Percentiles rank a stretch among this genome's conserved stretches.
These are phyloP conservation scores for Rhynchophorus ferrugineus DNA, from an alignment of 1,140 invertebrate species.

Conservation along the genomic window DNA sequence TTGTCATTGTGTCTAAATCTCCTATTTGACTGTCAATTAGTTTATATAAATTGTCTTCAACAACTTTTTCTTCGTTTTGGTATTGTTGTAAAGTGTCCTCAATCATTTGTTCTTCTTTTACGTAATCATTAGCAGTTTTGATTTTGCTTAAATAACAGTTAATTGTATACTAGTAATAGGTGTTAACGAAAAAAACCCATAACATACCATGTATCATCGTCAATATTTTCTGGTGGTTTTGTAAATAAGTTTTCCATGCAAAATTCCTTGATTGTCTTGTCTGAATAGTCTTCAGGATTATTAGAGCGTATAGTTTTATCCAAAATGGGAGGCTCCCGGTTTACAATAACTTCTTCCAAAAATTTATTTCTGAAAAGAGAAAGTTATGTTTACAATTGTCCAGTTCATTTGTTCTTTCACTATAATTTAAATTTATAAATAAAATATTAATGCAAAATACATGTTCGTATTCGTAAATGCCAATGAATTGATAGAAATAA, in stretches of 20 bases:
- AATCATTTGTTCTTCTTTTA: slow-evolving; percentile 3
- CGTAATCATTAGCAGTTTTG: slow-evolving; percentile 10
- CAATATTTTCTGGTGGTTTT: slow-evolving; percentile 2
- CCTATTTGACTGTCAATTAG: slow-evolving; percentile 5
- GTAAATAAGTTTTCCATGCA: slow-evolving; percentile 4
- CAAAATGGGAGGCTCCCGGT: background rate
- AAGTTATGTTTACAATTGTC: too few relatives aligned
- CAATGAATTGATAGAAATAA: too few relatives aligned
- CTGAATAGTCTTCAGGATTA: slow-evolving; percentile 8
- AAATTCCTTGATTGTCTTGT: background rate
- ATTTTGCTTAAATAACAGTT: slow-evolving; percentile 5
- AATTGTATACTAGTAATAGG: background rate
- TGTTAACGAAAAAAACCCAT: background rate
- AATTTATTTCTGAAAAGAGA: too few relatives aligned
- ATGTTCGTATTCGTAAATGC: too few relatives aligned
- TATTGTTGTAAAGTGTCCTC: slow-evolving; percentile 1
- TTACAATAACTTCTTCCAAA: too few relatives aligned
- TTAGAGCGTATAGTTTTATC: slow-evolving; percentile 5
- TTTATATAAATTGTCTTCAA: slow-evolving; percentile 2
- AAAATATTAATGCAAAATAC: too few relatives aligned
- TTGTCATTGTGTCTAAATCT: background rate
- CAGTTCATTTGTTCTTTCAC: too few relatives aligned
- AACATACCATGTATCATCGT: slow-evolving; percentile 11
- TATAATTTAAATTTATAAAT: too few relatives aligned
- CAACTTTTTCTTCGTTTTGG: background rate